phyloP scores from a whole-genome alignment of 1,140 invertebrate genomes.

The Cotesia typhae region DNA sequence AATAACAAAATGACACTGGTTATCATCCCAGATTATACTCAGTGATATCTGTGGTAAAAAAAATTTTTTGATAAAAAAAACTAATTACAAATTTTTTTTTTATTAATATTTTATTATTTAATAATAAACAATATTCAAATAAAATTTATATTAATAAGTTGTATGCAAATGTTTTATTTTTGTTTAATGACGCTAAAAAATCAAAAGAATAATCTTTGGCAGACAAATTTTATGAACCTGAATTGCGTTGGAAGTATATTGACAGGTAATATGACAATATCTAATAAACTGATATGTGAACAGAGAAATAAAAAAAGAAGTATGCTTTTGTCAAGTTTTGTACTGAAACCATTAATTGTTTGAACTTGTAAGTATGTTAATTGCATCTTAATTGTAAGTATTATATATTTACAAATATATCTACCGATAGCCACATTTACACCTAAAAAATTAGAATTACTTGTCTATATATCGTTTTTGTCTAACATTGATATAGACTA shows the following conservation, averaged over 20 bases:
- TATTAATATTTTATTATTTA: background rate
- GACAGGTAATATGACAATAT: background rate
- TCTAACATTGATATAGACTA: no score
- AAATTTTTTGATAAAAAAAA: no score
- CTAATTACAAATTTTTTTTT: background rate
- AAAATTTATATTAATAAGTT: background rate
- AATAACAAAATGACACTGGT: no score
- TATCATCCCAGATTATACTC: no score
- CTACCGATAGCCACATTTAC: no score
- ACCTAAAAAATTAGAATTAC: no score
- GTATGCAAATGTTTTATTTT: background rate
- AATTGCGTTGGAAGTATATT: constrained; percentile 2
- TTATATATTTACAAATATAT: no score
- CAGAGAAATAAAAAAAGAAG: background rate
- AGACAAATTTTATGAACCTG: constrained; percentile 1
- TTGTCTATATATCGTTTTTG: no score
- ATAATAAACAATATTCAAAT: background rate
- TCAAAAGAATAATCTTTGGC: background rate
- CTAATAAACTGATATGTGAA: background rate
- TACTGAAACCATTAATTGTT: no score
- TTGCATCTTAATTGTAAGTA: no score
- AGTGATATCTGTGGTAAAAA: no score
- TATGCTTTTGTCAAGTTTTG: background rate
- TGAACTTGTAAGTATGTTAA: no score
- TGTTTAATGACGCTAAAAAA: constrained; percentile 3